Evolutionary conservation across 2,113 vertebrate genomes (phyloP).

Genomic region (Myrmecobius fasciatus): DNA sequence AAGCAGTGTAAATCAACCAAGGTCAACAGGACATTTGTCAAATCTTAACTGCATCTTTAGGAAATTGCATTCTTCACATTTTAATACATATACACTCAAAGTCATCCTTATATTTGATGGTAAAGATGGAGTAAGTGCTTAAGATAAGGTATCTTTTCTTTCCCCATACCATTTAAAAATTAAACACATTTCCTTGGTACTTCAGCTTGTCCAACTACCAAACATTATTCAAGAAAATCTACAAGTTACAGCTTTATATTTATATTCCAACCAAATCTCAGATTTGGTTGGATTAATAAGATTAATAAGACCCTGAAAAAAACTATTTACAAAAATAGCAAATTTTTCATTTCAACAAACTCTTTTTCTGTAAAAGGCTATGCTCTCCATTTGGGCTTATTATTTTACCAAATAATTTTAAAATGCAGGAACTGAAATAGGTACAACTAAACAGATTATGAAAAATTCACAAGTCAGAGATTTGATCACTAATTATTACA

Average conservation of each 20-base stretch:
- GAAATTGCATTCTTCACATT: constrained; percentile 29
- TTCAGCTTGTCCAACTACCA: constrained; percentile 32
- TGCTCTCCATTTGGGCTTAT: constrained; percentile 60
- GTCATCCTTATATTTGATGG: constrained; percentile 16
- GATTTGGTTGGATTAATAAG: too few relatives aligned
- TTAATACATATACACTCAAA: constrained; percentile 45
- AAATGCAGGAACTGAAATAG: constrained; percentile 64
- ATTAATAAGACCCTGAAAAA: constrained; percentile 65
- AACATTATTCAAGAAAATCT: constrained; percentile 32
- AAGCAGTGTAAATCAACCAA: not conserved
- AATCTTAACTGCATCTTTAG: constrained; percentile 12
- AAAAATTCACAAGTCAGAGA: constrained; percentile 62
- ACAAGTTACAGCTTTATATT: constrained; percentile 42
- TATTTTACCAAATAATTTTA: constrained; percentile 73
- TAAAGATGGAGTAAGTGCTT: constrained; percentile 37
- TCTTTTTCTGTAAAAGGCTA: constrained; percentile 66
- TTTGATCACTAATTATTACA: constrained; percentile 55
- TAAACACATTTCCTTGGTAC: constrained; percentile 47
- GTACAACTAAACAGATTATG: constrained; percentile 61
- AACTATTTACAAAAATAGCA: constrained; percentile 40
- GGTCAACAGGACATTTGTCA: not conserved
- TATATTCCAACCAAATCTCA: constrained; percentile 35
- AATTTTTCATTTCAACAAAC: constrained; percentile 56
- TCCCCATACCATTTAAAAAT: constrained; percentile 38
- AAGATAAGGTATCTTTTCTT: not conserved